Percentiles rank a stretch among this genome's conserved stretches.
Conservation (phyloP, 2,888 invertebrate species). For the Acholoe squamosa region DNA sequence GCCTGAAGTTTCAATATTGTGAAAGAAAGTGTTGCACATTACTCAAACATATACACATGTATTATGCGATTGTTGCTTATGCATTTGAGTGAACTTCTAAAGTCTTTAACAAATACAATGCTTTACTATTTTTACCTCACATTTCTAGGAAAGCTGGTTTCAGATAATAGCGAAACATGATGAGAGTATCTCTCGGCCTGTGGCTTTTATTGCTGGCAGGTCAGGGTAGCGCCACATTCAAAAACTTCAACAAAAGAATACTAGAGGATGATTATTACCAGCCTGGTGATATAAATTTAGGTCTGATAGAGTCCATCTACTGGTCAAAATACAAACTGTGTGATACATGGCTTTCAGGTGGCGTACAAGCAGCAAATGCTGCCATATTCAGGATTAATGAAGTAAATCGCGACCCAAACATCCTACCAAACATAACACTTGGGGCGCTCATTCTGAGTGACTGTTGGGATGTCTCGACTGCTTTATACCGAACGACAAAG, state of each 20-base stretch:
- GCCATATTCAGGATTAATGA: background rate
- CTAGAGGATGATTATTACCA: conserved; percentile 1
- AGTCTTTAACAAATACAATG: no score
- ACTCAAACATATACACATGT: no score
- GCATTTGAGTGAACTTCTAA: no score
- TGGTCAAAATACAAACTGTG: background rate
- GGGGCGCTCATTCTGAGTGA: background rate
- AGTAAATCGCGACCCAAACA: background rate
- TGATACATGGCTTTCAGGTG: background rate
- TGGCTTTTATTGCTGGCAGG: background rate
- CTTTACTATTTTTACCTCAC: no score
- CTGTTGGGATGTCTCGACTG: background rate
- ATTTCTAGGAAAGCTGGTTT: background rate
- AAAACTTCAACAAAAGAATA: background rate
- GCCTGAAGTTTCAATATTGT: no score
- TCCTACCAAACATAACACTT: conserved; percentile 38
- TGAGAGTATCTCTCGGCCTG: no score
- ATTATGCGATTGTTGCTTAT: no score
- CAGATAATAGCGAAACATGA: no score
- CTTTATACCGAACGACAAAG: background rate
- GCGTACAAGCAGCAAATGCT: background rate
- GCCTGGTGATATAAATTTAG: conserved; percentile 32
- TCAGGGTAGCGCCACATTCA: background rate
- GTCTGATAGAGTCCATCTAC: background rate
- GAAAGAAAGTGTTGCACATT: no score